phyloP scores from a whole-genome alignment of 2,888 invertebrate species.

The Campoplex nolae region DNA sequence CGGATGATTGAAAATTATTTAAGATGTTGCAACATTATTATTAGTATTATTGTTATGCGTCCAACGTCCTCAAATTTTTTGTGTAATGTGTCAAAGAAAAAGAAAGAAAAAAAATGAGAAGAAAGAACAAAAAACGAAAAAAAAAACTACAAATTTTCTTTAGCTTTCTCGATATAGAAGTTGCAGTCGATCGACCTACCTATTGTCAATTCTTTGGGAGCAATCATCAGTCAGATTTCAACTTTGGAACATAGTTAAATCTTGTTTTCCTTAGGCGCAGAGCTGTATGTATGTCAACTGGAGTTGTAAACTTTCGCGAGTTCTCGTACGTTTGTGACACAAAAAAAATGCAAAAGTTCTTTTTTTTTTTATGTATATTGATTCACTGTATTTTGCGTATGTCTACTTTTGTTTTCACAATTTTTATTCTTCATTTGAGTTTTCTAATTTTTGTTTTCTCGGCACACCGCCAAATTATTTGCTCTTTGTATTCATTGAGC shows the following conservation, averaged over 20 bases:
- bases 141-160: slow-evolving; percentile 48
- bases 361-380: slow-evolving; percentile 69
- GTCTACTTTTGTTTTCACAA: slow-evolving; percentile 31
- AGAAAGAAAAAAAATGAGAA: slow-evolving; percentile 77
- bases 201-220: slow-evolving; percentile 81
- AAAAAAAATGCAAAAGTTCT: slow-evolving; percentile 45
- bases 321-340: slow-evolving; percentile 71
- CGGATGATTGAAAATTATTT: slow-evolving; percentile 42
- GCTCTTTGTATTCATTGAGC: slow-evolving; percentile 25
- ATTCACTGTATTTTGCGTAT: slow-evolving; percentile 72
- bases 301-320: slow-evolving; percentile 81
- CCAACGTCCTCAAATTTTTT: slow-evolving; percentile 49
- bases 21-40: slow-evolving; percentile 39
- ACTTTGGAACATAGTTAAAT: slow-evolving; percentile 75
- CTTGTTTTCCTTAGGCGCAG: slow-evolving; percentile 83
- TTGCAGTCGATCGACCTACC: slow-evolving; percentile 80
- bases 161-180: slow-evolving; percentile 70
- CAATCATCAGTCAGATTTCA: slow-evolving; percentile 82
- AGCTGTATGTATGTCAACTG: slow-evolving; percentile 81
- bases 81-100: slow-evolving; percentile 28
- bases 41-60: slow-evolving; percentile 27
- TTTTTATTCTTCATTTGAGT: slow-evolving; percentile 43
- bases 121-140: slow-evolving; percentile 61
- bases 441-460: slow-evolving; percentile 40
- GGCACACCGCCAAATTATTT: slow-evolving; percentile 17